Conservation (phyloP, 1,140 invertebrate species). For the Caenorhabditis remanei region DNA sequence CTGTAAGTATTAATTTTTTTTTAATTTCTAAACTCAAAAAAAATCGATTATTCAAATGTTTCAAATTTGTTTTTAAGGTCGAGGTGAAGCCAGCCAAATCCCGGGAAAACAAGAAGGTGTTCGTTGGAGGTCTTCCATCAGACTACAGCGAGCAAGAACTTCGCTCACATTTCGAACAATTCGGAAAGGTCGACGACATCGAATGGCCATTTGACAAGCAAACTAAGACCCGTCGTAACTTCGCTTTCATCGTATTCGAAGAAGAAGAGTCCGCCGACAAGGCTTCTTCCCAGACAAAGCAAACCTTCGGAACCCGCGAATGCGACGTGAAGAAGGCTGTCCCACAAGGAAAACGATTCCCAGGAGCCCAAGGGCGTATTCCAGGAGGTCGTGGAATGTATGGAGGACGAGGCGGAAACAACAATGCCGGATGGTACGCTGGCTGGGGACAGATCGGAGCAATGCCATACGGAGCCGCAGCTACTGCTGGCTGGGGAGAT, state of each 20-base stretch:
- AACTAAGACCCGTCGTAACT: slow-evolving; percentile 75
- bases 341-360: slow-evolving; percentile 73
- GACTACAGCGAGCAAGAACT: slow-evolving; percentile 75
- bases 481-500: slow-evolving; percentile 57
- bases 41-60: neutral
- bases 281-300: slow-evolving; percentile 72
- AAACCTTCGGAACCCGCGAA: slow-evolving; percentile 70
- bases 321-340: slow-evolving; percentile 78
- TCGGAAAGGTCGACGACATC: slow-evolving; percentile 76
- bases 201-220: slow-evolving; percentile 77
- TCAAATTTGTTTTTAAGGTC: slow-evolving; percentile 61
- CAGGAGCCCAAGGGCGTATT: slow-evolving; percentile 33
- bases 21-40: neutral
- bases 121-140: slow-evolving; percentile 76
- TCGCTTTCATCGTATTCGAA: slow-evolving; percentile 78
- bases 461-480: slow-evolving; percentile 49
- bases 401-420: slow-evolving; percentile 57
- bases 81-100: slow-evolving; percentile 78
- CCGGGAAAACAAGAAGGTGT: slow-evolving; percentile 78
- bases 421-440: slow-evolving; percentile 57
- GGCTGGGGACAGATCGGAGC: slow-evolving; percentile 59
- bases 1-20: slow-evolving; percentile 48
- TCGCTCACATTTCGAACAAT: slow-evolving; percentile 75
- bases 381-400: slow-evolving; percentile 50
- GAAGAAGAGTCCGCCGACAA: slow-evolving; percentile 76